phyloP scores from a whole-genome alignment of 2,113 vertebrate genomes.

The Lepisosteus oculatus region DNA sequence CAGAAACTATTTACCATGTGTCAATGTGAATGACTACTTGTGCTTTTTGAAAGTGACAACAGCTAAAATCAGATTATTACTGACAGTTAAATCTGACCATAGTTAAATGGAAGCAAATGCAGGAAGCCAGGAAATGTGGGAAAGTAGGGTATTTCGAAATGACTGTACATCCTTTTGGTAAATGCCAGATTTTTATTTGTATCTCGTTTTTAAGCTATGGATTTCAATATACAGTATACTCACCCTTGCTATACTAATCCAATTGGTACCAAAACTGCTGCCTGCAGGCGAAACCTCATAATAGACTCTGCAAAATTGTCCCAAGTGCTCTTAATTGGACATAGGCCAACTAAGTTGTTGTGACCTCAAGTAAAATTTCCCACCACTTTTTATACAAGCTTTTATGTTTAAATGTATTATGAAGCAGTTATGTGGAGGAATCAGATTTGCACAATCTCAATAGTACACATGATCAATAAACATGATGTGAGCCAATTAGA shows the following conservation, averaged over 20 bases:
- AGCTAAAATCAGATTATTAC: background rate
- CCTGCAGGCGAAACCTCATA: too few species aligned
- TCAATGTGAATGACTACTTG: constrained; percentile 4
- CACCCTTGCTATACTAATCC: too few species aligned
- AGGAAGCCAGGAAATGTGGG: background rate
- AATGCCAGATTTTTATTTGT: background rate
- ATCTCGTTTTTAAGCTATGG: background rate
- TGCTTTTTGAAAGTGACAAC: background rate
- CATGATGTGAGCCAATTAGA: too few species aligned
- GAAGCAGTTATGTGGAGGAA: too few species aligned
- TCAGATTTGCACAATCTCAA: background rate
- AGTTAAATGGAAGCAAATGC: constrained; percentile 10
- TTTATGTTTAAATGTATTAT: background rate
- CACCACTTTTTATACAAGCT: too few species aligned
- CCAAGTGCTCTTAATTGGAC: too few species aligned
- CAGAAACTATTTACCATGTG: constrained; percentile 8
- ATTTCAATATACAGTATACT: background rate
- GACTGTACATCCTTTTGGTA: constrained; percentile 10
- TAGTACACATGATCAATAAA: background rate
- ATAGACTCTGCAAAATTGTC: too few species aligned
- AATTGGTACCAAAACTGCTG: too few species aligned
- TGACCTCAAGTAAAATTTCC: too few species aligned
- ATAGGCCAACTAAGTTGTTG: too few species aligned
- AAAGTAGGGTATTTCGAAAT: background rate
- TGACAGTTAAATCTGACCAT: constrained; percentile 15